These are phyloP conservation scores for Drosophila gaucha DNA, from an alignment of 2,888 invertebrate species.

Conservation along the genomic window DNA sequence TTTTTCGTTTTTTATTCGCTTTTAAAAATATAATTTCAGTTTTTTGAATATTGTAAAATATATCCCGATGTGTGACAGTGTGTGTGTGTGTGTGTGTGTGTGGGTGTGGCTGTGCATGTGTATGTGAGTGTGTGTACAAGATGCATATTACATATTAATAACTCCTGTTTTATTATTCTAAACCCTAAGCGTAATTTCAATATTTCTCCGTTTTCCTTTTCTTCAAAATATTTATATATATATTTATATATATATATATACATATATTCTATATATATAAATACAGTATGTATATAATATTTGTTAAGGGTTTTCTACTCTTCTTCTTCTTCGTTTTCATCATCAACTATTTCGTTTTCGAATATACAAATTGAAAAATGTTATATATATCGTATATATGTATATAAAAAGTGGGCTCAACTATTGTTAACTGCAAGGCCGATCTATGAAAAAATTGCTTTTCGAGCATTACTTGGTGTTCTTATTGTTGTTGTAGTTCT, in stretches of 20 bases:
- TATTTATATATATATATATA: too few species aligned
- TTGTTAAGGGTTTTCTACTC: slow-evolving; percentile 7
- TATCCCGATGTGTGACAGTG: slow-evolving; percentile 34
- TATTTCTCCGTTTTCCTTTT: slow-evolving; percentile 20
- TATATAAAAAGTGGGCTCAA: slow-evolving; percentile 5
- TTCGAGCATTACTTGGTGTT: slow-evolving; percentile 12
- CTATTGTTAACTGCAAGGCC: neutral
- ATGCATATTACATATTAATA: slow-evolving; percentile 74
- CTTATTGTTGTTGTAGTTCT: neutral
- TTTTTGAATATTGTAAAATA: slow-evolving; percentile 60
- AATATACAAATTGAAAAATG: slow-evolving; percentile 33
- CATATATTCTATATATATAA: too few species aligned
- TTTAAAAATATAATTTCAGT: slow-evolving; percentile 37
- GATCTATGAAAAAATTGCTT: too few species aligned
- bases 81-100: neutral
- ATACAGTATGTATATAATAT: slow-evolving; percentile 47
- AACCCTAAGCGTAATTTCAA: slow-evolving; percentile 66
- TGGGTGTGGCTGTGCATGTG: slow-evolving; percentile 14
- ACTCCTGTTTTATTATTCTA: slow-evolving; percentile 60
- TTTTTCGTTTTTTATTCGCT: slow-evolving; percentile 19
- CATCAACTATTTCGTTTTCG: neutral
- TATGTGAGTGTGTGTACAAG: slow-evolving; percentile 55
- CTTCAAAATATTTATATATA: slow-evolving; percentile 37
- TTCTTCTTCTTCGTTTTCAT: neutral
- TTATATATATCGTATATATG: neutral